Percentiles rank a stretch among this genome's conserved stretches.
These are phyloP conservation scores for Corythoichthys haematopterus DNA, from an alignment of 2,113 vertebrate genomes.

Conservation along the genomic window DNA sequence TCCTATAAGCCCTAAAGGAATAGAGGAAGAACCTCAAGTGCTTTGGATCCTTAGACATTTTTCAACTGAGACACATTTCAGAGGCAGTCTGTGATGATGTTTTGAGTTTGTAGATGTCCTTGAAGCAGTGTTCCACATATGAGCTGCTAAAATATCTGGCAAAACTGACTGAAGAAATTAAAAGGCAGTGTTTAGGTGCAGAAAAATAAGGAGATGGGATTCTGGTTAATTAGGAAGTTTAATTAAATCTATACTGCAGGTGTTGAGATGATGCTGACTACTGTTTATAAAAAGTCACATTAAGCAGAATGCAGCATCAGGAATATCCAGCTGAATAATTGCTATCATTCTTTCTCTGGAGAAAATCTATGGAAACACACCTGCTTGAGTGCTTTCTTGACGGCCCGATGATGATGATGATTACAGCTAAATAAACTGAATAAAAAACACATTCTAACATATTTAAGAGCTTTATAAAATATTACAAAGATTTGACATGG, in stretches of 20 bases:
- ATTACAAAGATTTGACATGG: too few species aligned
- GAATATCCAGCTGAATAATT: slow-evolving; percentile 28
- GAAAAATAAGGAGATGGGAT: neutral
- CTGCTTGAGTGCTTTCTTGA: slow-evolving; percentile 31
- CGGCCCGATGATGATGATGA: slow-evolving; percentile 18
- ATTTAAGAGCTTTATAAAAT: too few species aligned
- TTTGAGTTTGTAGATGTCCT: slow-evolving; percentile 21
- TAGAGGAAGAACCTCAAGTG: slow-evolving; percentile 29
- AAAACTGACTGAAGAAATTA: neutral
- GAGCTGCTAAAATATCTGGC: neutral
- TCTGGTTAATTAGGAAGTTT: neutral
- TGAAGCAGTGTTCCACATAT: slow-evolving; percentile 9
- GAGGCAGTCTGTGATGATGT: slow-evolving; percentile 7
- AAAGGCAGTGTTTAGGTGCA: neutral
- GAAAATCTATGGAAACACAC: slow-evolving; percentile 35
- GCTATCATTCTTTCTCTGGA: slow-evolving; percentile 14
- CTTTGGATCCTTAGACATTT: slow-evolving; percentile 45
- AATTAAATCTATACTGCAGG: slow-evolving; percentile 9
- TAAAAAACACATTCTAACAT: neutral
- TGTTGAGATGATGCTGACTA: slow-evolving; percentile 40
- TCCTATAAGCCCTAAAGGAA: slow-evolving; percentile 19
- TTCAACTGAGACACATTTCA: slow-evolving; percentile 14
- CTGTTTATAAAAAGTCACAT: slow-evolving; percentile 48
- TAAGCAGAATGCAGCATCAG: slow-evolving; percentile 60
- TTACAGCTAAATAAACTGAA: neutral